Base-by-base conservation (phyloP, 2,113 vertebrate species). In the Clarias gariepinus region DNA sequence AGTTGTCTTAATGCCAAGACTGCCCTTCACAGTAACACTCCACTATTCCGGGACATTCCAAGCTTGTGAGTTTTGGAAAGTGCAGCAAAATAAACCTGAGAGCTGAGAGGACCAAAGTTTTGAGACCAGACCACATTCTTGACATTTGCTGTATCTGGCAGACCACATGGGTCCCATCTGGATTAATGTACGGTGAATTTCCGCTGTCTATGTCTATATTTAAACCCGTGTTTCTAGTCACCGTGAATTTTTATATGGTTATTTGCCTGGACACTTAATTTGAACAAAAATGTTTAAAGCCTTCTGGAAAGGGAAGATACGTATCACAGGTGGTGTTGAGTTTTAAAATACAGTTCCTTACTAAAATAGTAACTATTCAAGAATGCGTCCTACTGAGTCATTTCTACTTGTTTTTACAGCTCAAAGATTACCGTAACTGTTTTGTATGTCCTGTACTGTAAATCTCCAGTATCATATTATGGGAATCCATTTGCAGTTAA, bases 121-220 rank as follows among this genome's bases (percentile, higher is more conserved):
- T 85, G 47, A 74, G 88, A 86, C 73, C 81, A 33, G 87, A 53
- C 77, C 61, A 89, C 8, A 69, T 71, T 71, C 87, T 83, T 57
- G 36, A 80, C 63, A 60, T 89, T 81, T 78, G 84, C 76, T 57
- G 57, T 78, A 79, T 85, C 83, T 77, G 83, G 87, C 82, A 68
- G 74, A 52, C 90, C 92, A 94, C 91, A 90, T 92, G 91, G 89
- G 90, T 86, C 87, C 91, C 93, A 94, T 92, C 91, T 93, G 91
- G 85, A 82, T 58, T 81, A 85, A 33, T 28, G 47, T 60, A 90
- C 88, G 85, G 61, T 87, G 74, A 84, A 85, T 83, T 85, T 87
- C 64, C 23, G 8, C 86, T 18, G 87, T 91, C 88, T 90, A 28
- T 6, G 64, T 93, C 89, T 94, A 93, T 94, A 93, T 93, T 91